phyloP scores from a whole-genome alignment of 92 coral and sea anemone species.

The Epizoanthus rinbou region DNA sequence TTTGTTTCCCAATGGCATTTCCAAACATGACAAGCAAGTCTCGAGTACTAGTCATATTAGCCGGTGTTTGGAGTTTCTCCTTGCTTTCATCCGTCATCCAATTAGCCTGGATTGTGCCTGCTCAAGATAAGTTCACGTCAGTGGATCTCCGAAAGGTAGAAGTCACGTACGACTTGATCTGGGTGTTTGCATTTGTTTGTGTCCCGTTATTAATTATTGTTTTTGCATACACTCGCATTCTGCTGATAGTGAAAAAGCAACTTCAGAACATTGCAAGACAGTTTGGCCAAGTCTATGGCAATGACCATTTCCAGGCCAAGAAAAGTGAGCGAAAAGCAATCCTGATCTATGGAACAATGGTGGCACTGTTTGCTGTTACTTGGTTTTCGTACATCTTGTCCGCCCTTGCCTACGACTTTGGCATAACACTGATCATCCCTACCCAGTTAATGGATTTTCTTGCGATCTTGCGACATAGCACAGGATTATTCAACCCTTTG shows the following conservation, averaged over 20 bases:
- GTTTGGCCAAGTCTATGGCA: neutral
- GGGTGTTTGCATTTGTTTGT: constrained; percentile 13
- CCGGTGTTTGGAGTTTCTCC: constrained; percentile 30
- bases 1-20: constrained; percentile 16
- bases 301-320: neutral
- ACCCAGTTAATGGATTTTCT: neutral
- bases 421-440: neutral
- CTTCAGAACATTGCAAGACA: constrained; percentile 21
- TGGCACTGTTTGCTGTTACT: neutral
- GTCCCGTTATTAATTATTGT: constrained; percentile 1
- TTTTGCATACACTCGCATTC: neutral
- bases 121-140: neutral
- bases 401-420: neutral
- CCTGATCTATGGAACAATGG: constrained; percentile 5
- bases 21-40: neutral
- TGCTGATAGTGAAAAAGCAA: constrained; percentile 19
- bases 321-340: constrained; percentile 3
- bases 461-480: neutral
- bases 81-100: constrained; percentile 18
- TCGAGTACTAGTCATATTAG: constrained; percentile 4
- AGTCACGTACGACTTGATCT: constrained; percentile 20
- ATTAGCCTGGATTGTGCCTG: constrained; percentile 28
- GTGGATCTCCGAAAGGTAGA: neutral
- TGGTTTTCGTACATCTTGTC: constrained; percentile 11
- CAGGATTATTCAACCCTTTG: neutral